These are phyloP conservation scores for Drosophila nigromelanica DNA, from an alignment of 1,140 invertebrate genomes.

Conservation along the genomic window DNA sequence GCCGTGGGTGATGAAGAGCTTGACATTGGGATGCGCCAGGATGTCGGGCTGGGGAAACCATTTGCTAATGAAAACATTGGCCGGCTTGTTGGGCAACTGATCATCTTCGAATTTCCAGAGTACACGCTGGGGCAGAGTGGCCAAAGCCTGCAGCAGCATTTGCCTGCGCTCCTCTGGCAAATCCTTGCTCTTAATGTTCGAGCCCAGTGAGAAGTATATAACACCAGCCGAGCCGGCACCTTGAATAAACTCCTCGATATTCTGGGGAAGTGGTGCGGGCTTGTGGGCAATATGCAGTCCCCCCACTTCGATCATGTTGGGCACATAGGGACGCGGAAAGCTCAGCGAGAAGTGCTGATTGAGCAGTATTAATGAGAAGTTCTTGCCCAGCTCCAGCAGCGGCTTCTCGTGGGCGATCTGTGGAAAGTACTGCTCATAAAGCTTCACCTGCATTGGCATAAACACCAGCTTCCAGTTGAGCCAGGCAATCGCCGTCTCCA, in stretches of 20 bases:
- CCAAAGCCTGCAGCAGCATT: slow-evolving; percentile 85
- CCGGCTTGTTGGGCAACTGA: slow-evolving; percentile 84
- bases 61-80: slow-evolving; percentile 87
- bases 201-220: slow-evolving; percentile 87
- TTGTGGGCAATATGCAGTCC: slow-evolving; percentile 85
- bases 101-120: slow-evolving; percentile 89
- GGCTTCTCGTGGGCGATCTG: slow-evolving; percentile 76
- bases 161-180: slow-evolving; percentile 84
- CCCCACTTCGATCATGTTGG: slow-evolving; percentile 86
- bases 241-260: slow-evolving; percentile 85
- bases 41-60: slow-evolving; percentile 91
- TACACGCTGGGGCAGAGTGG: slow-evolving; percentile 86
- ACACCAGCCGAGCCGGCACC: slow-evolving; percentile 85
- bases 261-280: slow-evolving; percentile 78
- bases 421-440: slow-evolving; percentile 79
- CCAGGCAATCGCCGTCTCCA: slow-evolving; percentile 46
- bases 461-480: slow-evolving; percentile 45
- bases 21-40: slow-evolving; percentile 87
- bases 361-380: slow-evolving; percentile 85
- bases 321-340: slow-evolving; percentile 84
- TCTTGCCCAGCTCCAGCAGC: slow-evolving; percentile 73
- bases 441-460: slow-evolving; percentile 63
- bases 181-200: slow-evolving; percentile 86
- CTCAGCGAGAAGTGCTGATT: slow-evolving; percentile 86
- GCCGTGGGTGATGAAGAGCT: slow-evolving; percentile 90